Evolutionary conservation across 2,113 vertebrate species (phyloP).

Genomic region (Esox niger): DNA sequence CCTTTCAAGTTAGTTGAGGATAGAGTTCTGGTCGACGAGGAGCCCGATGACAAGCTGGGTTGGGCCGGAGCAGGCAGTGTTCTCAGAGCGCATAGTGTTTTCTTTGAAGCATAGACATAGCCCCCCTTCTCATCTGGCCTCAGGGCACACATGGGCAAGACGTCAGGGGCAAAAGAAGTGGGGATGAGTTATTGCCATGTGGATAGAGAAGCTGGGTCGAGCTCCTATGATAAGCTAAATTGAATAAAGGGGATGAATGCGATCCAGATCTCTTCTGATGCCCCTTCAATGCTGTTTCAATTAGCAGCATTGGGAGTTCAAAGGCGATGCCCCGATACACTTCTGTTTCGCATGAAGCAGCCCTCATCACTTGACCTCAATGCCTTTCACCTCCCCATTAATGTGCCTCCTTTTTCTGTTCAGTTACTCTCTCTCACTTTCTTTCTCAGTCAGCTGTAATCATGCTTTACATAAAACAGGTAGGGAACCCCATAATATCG

Average conservation of each 20-base stretch:
- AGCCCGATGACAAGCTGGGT: constrained; percentile 41
- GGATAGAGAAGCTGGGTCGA: constrained; percentile 42
- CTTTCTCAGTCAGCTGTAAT: constrained; percentile 32
- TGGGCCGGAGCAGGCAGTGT: constrained; percentile 45
- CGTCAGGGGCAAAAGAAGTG: constrained; percentile 70
- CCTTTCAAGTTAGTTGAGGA: constrained; percentile 73
- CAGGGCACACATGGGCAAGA: constrained; percentile 77
- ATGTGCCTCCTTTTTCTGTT: constrained; percentile 55
- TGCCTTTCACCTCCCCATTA: constrained; percentile 57
- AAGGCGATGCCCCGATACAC: constrained; percentile 64
- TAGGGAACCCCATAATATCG: constrained; percentile 36
- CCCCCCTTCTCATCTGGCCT: constrained; percentile 25
- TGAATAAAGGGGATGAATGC: constrained; percentile 71
- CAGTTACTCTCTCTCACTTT: constrained; percentile 22
- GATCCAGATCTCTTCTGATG: constrained; percentile 67
- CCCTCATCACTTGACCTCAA: constrained; percentile 63
- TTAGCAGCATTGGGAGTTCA: constrained; percentile 69
- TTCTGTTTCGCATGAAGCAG: constrained; percentile 56
- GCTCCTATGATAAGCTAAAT: constrained; percentile 61
- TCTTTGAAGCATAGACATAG: constrained; percentile 47
- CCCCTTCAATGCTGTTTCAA: constrained; percentile 74
- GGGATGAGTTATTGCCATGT: constrained; percentile 74
- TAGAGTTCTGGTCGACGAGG: constrained; percentile 61
- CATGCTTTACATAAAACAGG: constrained; percentile 70
- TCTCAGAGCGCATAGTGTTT: constrained; percentile 67